Base-by-base conservation (phyloP, 2,797 vertebrate species). In the Pseudomugil tenellus region DNA sequence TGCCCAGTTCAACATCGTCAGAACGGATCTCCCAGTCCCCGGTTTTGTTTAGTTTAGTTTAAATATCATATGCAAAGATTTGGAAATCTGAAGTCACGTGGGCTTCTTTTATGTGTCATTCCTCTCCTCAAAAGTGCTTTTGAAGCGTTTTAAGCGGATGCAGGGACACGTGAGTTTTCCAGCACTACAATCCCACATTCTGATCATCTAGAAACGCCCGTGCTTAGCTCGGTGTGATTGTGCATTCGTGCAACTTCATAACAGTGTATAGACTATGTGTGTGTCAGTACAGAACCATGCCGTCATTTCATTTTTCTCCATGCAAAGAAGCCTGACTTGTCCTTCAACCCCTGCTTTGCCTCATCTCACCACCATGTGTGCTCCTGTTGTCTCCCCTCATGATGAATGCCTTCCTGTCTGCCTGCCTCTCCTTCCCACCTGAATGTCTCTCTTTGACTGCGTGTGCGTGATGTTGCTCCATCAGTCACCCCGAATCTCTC, bases 401-500 rank as follows among this genome's bases (percentile, higher is more conserved):
- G 52, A 48, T 77, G 56, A 70, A 70, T 56, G 48, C 63, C 61
- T 64, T 60, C 65, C 70, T 54, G 23, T 16, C 55, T 64, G 64
- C 41, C 32, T 55, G 41, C 19, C 41, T 46, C 2, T 46, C 16
- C 25, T 55, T 68, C 14, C 43, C 12, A 55, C 70, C 35, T 28
- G 25, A 61, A 43, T 57, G 25, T 53, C 16, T 60, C 41, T 72
- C 31, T 63, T n/a, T 72, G 31, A 34, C 13, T n/a, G 29, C 32
- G 12, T 61, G 39, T 0, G 37, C 35, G 67, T n/a, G 77, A 72
- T 70, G 75, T 67, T 84, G 80, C 80, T 67, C 82, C 72, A 72
- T 84, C 87, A 81, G 66, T 86, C 85, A 85, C 81, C 78, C 77
- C 46, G 80, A 84, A 86, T 77, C 81, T 72, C 60, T 56, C 71